Evolutionary conservation across 2,888 invertebrate genomes (phyloP).

Genomic region (Smittia aterrima): DNA sequence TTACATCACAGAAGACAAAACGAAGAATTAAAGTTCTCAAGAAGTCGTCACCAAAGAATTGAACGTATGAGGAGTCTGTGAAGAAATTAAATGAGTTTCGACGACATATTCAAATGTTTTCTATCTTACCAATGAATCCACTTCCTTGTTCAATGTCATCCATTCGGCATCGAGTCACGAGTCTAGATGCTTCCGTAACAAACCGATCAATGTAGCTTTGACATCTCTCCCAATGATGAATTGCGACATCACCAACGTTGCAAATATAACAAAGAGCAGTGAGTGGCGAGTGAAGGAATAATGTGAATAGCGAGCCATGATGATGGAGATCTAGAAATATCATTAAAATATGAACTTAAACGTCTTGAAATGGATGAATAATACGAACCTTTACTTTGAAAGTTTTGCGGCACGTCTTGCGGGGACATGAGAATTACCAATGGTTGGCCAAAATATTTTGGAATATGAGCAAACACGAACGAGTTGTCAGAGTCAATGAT

Average conservation of each 20-base stretch:
- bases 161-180: constrained; percentile 77
- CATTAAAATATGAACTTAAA: too few species aligned
- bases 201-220: constrained; percentile 85
- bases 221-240: constrained; percentile 88
- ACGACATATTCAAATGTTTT: not conserved
- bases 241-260: constrained; percentile 79
- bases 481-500: constrained; percentile 96
- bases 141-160: constrained; percentile 62
- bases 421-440: constrained; percentile 92
- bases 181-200: constrained; percentile 80
- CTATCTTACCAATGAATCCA: constrained; percentile 52
- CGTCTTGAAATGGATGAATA: constrained; percentile 13
- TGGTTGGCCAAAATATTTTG: constrained; percentile 88
- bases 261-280: constrained; percentile 90
- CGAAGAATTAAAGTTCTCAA: constrained; percentile 82
- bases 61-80: constrained; percentile 67
- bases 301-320: constrained; percentile 89
- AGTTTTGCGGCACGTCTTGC: constrained; percentile 79
- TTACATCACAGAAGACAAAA: constrained; percentile 91
- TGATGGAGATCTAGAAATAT: constrained; percentile 68
- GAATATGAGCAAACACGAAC: constrained; percentile 86
- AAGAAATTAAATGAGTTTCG: too few species aligned
- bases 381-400: constrained; percentile 63
- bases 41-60: constrained; percentile 95
- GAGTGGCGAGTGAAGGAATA: constrained; percentile 92